phyloP scores from a whole-genome alignment of 35 echinoderm and acorn worm species.

The Heliocidaris erythrogramma region DNA sequence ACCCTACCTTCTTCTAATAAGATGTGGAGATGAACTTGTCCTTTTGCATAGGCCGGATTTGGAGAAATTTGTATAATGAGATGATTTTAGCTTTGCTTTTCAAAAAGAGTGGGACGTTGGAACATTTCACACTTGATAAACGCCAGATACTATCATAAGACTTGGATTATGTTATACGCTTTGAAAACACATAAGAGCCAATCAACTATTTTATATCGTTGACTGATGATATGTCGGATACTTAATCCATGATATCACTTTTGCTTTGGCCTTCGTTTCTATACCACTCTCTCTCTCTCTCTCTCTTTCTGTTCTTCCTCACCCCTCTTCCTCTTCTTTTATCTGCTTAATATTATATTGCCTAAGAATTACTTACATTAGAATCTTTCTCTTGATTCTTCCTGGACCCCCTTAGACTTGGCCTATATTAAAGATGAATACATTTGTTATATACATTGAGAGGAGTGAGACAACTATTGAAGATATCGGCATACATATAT shows the following conservation, averaged over 20 bases:
- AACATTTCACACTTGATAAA: neutral
- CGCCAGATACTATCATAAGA: neutral
- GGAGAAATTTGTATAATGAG: neutral
- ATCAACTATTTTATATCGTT: neutral
- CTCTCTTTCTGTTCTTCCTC: neutral
- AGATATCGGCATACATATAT: too few relatives aligned
- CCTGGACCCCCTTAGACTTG: too few relatives aligned
- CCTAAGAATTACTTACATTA: too few relatives aligned
- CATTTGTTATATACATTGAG: too few relatives aligned
- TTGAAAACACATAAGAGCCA: neutral
- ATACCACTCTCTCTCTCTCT: neutral
- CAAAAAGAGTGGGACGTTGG: neutral
- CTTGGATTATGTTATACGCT: neutral
- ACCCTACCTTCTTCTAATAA: neutral
- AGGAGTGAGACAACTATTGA: too few relatives aligned
- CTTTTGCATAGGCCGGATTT: neutral
- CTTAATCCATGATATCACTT: neutral
- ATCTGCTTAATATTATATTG: too few relatives aligned
- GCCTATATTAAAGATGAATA: too few relatives aligned
- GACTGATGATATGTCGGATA: conserved; percentile 10
- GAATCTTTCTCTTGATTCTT: too few relatives aligned
- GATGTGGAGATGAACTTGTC: neutral
- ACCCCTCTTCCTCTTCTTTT: too few relatives aligned
- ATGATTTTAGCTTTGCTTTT: neutral
- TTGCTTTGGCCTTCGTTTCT: neutral